phyloP scores from a whole-genome alignment of 2,888 invertebrate species.

The Stenoptilia bipunctidactyla region DNA sequence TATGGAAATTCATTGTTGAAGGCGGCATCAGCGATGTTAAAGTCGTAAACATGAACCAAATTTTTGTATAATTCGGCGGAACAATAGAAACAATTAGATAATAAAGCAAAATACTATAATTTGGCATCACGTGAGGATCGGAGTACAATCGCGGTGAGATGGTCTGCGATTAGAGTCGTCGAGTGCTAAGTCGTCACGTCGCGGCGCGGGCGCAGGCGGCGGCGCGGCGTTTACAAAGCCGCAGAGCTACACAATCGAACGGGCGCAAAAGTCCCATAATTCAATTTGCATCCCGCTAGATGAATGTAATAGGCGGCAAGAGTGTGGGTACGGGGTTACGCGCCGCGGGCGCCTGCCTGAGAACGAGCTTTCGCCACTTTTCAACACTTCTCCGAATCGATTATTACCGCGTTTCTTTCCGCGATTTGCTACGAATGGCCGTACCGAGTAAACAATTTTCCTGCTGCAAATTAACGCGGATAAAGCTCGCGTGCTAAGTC shows the following conservation, averaged over 20 bases:
- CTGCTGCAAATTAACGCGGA: background rate
- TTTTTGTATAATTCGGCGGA: slow-evolving; percentile 18
- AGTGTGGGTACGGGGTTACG: slow-evolving; percentile 42
- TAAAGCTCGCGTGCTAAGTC: no score
- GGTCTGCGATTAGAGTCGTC: slow-evolving; percentile 37
- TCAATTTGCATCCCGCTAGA: slow-evolving; percentile 70
- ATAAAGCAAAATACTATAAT: slow-evolving; percentile 64
- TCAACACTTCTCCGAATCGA: slow-evolving; percentile 67
- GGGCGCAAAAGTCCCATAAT: slow-evolving; percentile 66
- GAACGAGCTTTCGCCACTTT: slow-evolving; percentile 63
- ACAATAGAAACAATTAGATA: slow-evolving; percentile 64
- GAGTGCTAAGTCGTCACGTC: slow-evolving; percentile 62
- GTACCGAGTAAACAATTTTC: slow-evolving; percentile 4
- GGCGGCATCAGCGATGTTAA: no score
- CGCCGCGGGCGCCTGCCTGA: slow-evolving; percentile 45
- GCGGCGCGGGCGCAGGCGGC: slow-evolving; percentile 28
- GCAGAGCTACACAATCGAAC: slow-evolving; percentile 57
- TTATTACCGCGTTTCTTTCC: slow-evolving; percentile 46
- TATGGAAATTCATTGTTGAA: no score
- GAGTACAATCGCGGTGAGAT: slow-evolving; percentile 38
- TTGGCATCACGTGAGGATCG: slow-evolving; percentile 53
- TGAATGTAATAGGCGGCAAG: slow-evolving; percentile 49
- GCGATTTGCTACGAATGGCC: slow-evolving; percentile 31
- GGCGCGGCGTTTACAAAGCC: background rate
- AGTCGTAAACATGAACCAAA: no score